Evolutionary conservation across 2,113 vertebrate species (phyloP), one percentile per base, ranked within the genome.

Genomic region (Apus apus): DNA sequence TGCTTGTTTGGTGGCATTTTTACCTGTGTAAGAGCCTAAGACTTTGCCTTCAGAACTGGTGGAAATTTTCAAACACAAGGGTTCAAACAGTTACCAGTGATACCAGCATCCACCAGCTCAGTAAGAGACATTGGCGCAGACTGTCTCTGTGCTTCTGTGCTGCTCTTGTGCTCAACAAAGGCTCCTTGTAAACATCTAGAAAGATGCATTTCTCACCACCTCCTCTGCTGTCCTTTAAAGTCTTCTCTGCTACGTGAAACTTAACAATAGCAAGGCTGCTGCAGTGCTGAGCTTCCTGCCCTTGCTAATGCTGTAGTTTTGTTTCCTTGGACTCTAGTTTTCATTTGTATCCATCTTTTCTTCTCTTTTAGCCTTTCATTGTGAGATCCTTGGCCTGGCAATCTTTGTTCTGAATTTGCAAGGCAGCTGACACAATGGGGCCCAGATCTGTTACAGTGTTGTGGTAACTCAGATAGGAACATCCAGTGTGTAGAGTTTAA

Each of bases 21-120:
- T 73, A 9, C 50, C 30, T 36, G 2, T 32, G 9, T 45, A 27
- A 62, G 9, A 38, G 12, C 25, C 8, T 3, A 8, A 54, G 27
- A 1, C 0, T 62, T 80, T 1, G 0, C 30, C 19, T 73, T 38
- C 27, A 53, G 61, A 75, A 29, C 8, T 5, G 11, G 8, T 36
- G 23, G 43, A 60, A 36, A 14, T 68, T 23, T 75, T 88, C 26
- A 36, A 1, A 51, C 5, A 5, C 0, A 1, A 12, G 8, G 2
- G 54, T 94, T 81, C 2, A 0, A 64, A 8, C 10, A 4, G 25
- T 26, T 54, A 18, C 45, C 22, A 9, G 34, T 7, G 72, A 43
- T 5, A 6, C 4, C 46, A 73, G n/a, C n/a, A 27, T 8, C 27
- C 7, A 12, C 3, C 2, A 46, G 67, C 75, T 48, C 56, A 40